These are phyloP conservation scores for Iphiclides podalirius DNA, from an alignment of 2,888 invertebrate genomes.

Conservation along the genomic window DNA sequence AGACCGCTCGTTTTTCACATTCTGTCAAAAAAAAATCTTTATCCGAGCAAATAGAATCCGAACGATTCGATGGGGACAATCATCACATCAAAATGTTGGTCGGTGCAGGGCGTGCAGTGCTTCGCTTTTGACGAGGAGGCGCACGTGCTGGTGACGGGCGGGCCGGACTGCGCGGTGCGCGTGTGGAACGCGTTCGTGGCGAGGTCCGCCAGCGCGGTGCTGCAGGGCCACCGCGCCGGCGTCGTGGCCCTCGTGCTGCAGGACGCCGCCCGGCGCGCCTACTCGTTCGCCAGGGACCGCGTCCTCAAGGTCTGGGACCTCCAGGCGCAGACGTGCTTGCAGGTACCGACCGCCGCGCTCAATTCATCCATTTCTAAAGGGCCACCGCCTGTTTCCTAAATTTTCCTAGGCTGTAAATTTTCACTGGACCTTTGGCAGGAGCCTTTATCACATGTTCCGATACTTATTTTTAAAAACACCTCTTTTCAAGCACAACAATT, in stretches of 20 bases:
- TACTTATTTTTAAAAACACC: too few species aligned
- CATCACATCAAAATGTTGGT: too few species aligned
- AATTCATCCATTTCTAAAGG: background rate
- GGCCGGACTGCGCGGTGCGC: constrained; percentile 86
- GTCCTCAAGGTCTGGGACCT: constrained; percentile 89
- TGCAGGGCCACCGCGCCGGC: constrained; percentile 85
- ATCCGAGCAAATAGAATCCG: too few species aligned
- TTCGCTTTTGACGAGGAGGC: constrained; percentile 81
- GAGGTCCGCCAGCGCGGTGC: constrained; percentile 79
- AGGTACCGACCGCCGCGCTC: too few species aligned
- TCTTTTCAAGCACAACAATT: too few species aligned
- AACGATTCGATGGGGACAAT: too few species aligned
- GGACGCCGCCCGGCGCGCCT: constrained; percentile 82
- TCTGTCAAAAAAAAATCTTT: too few species aligned
- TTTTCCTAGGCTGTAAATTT: too few species aligned
- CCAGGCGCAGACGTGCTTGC: constrained; percentile 82
- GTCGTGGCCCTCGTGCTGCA: constrained; percentile 85
- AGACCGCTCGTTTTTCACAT: too few species aligned
- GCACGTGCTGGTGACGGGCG: constrained; percentile 84
- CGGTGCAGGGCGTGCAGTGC: constrained; percentile 83
- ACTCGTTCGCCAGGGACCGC: constrained; percentile 86
- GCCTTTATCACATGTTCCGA: too few species aligned
- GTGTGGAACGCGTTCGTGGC: constrained; percentile 92
- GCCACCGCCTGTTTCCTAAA: too few species aligned
- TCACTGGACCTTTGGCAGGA: too few species aligned